Evolutionary conservation across 2,797 vertebrate genomes (phyloP).

Genomic region (Oryzias sinensis): DNA sequence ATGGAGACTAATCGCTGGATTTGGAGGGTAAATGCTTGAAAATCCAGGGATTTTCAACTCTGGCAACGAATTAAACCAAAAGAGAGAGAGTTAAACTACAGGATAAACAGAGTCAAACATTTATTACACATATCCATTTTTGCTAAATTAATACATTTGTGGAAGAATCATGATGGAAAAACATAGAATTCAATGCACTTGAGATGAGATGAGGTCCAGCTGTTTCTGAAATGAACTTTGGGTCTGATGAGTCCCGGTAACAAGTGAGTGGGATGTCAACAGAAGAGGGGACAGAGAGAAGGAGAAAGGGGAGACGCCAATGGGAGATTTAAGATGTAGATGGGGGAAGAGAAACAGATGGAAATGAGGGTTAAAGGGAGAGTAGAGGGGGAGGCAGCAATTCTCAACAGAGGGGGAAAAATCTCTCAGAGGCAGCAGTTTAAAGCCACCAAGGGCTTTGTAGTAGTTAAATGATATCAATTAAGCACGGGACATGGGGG

Average conservation of each 20-base stretch:
- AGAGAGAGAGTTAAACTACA: conserved; percentile 4
- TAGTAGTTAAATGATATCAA: conserved; percentile 83
- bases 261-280: conserved; percentile 16
- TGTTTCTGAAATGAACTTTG: conserved; percentile 39
- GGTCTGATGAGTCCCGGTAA: conserved; percentile 38
- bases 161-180: background rate
- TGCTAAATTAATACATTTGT: background rate
- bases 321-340: conserved; percentile 47
- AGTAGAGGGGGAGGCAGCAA: conserved; percentile 19
- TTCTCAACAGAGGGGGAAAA: conserved; percentile 39
- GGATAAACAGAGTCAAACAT: too few species aligned
- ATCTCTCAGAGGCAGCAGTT: conserved; percentile 59
- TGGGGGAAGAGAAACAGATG: conserved; percentile 18
- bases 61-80: conserved; percentile 59
- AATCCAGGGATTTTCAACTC: conserved; percentile 65
- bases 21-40: conserved; percentile 63
- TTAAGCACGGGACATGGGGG: conserved; percentile 79
- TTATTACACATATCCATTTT: background rate
- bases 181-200: conserved; percentile 10
- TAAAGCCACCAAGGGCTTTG: conserved; percentile 69
- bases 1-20: conserved; percentile 70
- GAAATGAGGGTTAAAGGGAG: conserved; percentile 8
- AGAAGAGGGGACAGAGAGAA: conserved; percentile 8
- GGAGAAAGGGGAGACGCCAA: conserved; percentile 24
- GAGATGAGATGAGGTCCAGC: conserved; percentile 4